Percentiles rank a stretch among this genome's conserved stretches.
Evolutionary conservation across 1,140 invertebrate species (phyloP).

Genomic region (Octopus sinensis): DNA sequence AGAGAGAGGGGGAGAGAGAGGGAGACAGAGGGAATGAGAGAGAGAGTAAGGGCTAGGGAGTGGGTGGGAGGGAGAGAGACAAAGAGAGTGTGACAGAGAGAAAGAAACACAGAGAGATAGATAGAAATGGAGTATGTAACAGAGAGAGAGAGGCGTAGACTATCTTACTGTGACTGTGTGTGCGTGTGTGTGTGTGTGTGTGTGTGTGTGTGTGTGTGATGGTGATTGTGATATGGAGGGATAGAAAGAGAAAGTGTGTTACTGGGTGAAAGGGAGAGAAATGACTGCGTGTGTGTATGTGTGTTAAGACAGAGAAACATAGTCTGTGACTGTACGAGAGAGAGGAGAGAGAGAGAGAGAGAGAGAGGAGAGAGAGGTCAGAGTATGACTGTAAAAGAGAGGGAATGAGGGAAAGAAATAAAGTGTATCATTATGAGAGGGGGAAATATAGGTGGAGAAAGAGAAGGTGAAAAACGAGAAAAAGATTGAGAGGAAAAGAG

Average conservation of each 20-base stretch:
- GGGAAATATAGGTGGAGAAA: not conserved
- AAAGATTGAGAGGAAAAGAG: not conserved
- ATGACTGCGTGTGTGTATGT: not conserved
- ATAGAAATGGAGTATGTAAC: not conserved
- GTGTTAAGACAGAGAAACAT: not conserved
- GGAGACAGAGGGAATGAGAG: not conserved
- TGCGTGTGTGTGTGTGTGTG: not conserved
- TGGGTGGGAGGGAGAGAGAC: not conserved
- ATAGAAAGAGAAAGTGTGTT: not conserved
- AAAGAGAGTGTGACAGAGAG: not conserved
- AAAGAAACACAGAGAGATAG: no score
- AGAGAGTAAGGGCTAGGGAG: not conserved
- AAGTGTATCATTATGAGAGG: not conserved
- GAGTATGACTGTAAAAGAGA: not conserved
- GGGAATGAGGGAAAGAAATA: not conserved
- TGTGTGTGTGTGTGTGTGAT: not conserved
- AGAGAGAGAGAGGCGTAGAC: not conserved
- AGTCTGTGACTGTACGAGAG: not conserved
- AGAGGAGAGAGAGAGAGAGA: not conserved
- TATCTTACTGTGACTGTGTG: not conserved
- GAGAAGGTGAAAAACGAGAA: not conserved
- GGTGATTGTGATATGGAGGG: not conserved
- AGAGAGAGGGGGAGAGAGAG: not conserved
- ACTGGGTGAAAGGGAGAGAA: not conserved
- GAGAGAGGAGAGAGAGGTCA: not conserved